phyloP scores from a whole-genome alignment of 1,140 invertebrate species.

The Psix sp. region DNA sequence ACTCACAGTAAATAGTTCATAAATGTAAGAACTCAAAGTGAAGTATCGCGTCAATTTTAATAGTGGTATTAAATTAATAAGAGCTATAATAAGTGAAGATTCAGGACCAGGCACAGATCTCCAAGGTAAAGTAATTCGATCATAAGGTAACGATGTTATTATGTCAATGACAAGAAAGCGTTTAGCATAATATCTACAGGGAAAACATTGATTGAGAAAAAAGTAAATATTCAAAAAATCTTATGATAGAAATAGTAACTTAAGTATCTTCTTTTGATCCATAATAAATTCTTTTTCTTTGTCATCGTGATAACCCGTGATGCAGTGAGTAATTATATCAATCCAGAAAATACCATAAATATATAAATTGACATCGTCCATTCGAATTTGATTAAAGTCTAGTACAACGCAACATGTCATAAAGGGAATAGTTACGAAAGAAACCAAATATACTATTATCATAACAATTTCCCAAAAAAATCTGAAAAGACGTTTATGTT shows the following conservation, averaged over 20 bases:
- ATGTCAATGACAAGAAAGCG: slow-evolving; percentile 65
- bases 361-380: slow-evolving; percentile 63
- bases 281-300: slow-evolving; percentile 56
- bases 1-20: slow-evolving; percentile 65
- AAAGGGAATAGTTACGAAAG: slow-evolving; percentile 70
- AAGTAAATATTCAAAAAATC: background rate
- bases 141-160: slow-evolving; percentile 69
- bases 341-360: slow-evolving; percentile 71
- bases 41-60: slow-evolving; percentile 66
- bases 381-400: slow-evolving; percentile 58
- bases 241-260: slow-evolving; percentile 30
- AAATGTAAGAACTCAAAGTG: slow-evolving; percentile 60
- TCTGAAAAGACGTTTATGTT: too few relatives aligned
- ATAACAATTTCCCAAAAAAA: slow-evolving; percentile 70
- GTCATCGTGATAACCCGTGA: slow-evolving; percentile 64
- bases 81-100: slow-evolving; percentile 36
- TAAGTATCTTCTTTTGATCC: slow-evolving; percentile 62
- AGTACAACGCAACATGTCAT: slow-evolving; percentile 66
- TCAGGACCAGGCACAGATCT: slow-evolving; percentile 62
- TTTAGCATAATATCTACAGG: slow-evolving; percentile 63
- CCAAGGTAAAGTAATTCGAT: slow-evolving; percentile 67
- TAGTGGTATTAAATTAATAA: slow-evolving; percentile 70
- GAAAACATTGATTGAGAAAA: background rate
- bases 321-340: slow-evolving; percentile 64
- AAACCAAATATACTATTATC: slow-evolving; percentile 60